phyloP scores from a whole-genome alignment of 2,113 vertebrate species.

The Arothron firmamentum region DNA sequence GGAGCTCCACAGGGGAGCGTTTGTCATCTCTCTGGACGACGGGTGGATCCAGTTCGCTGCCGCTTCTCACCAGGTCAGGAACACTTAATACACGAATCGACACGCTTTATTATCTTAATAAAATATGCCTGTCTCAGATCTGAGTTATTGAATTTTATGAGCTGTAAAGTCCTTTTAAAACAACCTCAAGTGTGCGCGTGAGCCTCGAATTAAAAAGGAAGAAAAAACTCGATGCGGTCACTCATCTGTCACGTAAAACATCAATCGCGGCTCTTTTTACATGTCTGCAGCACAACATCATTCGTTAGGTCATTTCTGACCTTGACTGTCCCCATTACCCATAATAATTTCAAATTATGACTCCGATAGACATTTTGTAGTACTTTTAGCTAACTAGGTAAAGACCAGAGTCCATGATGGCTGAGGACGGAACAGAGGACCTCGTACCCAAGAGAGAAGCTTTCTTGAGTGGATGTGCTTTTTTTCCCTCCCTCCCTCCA shows the following conservation, averaged over 20 bases:
- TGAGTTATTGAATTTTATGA: neutral
- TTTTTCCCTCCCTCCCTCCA: constrained; percentile 41
- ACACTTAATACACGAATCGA: neutral
- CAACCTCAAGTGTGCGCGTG: neutral
- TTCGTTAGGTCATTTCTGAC: too few species aligned
- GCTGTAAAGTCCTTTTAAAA: neutral
- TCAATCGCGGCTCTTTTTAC: neutral
- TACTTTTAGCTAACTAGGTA: too few species aligned
- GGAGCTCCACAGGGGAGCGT: constrained; percentile 82
- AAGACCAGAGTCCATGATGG: too few species aligned
- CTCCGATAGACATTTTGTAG: too few species aligned
- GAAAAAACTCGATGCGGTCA: too few species aligned
- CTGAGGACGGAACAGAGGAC: too few species aligned
- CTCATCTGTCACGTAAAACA: neutral
- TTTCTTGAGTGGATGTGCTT: neutral
- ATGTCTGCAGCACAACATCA: too few species aligned
- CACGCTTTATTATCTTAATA: neutral
- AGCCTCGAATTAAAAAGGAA: neutral
- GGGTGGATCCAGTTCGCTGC: constrained; percentile 94
- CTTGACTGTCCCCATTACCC: too few species aligned
- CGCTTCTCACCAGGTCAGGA: constrained; percentile 85
- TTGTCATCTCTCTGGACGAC: constrained; percentile 88
- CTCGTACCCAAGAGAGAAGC: neutral
- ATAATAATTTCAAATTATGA: too few species aligned
- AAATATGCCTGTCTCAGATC: too few species aligned